A percentile compares a stretch with the other conserved stretches of the same genome.
Evolutionary conservation across 92 coral and sea anemone species (phyloP).

Genomic region (Actinernus sp.): DNA sequence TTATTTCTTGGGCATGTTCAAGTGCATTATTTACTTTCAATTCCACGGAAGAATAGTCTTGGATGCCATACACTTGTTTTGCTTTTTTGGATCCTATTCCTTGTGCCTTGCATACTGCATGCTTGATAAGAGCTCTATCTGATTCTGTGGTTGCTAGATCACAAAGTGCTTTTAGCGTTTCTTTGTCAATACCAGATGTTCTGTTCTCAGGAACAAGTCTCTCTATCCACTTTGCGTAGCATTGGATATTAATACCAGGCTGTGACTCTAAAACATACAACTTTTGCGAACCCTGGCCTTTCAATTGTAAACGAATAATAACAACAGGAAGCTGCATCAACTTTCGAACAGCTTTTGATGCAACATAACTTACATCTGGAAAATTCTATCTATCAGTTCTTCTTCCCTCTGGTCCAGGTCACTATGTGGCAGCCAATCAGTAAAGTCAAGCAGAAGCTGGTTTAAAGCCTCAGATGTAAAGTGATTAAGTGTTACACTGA

Average conservation of each 20-base stretch:
- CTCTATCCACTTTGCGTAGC: no score
- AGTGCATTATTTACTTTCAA: slow-evolving; percentile 45
- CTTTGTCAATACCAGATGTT: slow-evolving; percentile 44
- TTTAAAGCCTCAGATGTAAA: slow-evolving; percentile 9
- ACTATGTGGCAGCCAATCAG: slow-evolving; percentile 3
- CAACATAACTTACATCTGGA: slow-evolving; percentile 14
- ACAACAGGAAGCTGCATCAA: slow-evolving; percentile 69
- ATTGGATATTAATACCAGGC: no score
- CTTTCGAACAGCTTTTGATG: slow-evolving; percentile 50
- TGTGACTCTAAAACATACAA: not conserved
- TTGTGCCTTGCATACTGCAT: slow-evolving; percentile 46
- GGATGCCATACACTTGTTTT: slow-evolving; percentile 47
- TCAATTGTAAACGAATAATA: slow-evolving; percentile 18
- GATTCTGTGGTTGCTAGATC: slow-evolving; percentile 57
- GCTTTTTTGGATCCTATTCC: slow-evolving; percentile 37
- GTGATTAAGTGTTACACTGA: slow-evolving; percentile 6
- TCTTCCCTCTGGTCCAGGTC: slow-evolving; percentile 11
- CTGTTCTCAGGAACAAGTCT: no score
- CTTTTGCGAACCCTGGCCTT: not conserved
- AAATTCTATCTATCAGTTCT: slow-evolving; percentile 19
- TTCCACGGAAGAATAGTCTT: slow-evolving; percentile 41
- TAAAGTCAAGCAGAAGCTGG: slow-evolving; percentile 21
- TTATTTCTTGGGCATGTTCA: slow-evolving; percentile 18
- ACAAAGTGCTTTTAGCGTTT: slow-evolving; percentile 59
- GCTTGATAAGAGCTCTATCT: slow-evolving; percentile 50